Evolutionary conservation across 2,797 vertebrate genomes (phyloP), one percentile per base, ranked within the genome.

Genomic region (Falco cherrug): DNA sequence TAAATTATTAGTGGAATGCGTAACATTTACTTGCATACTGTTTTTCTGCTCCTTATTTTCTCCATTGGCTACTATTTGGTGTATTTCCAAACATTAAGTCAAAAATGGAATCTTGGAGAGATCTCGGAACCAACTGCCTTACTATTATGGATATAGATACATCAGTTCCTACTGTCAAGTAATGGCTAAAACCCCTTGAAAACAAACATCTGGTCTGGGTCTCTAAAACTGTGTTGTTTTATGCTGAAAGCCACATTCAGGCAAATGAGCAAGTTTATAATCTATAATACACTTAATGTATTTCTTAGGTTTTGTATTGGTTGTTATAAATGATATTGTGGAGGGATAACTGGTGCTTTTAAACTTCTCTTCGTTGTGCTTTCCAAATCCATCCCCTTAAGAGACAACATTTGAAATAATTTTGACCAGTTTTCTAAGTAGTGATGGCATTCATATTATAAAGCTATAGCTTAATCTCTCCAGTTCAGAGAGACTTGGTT

Each of bases 81-180:
- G 50, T 98, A 98, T 97, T 99, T 99, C 95, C 94, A 98, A 97
- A 53, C 79, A 56, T 98, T 99, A 93, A 81, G 41, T 85, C 87
- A 98, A 84, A 98, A 98, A 91, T 98, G 95, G 95, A 98, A 98
- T 94, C 98, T 99, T 98, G 98, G 98, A 96, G 96, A 98, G 33
- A 94, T 89, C 31, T 99, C 98, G 98, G 89, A 98, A 61, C 97
- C 98, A 96, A 98, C 97, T 50, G 95, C 97, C 83, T 98, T 97
- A 57, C 95, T 98, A 78, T 94, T 98, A 48, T 98, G 98, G 98
- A 90, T 84, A 43, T 28, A 85, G 54, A 25, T 71, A 93, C 92
- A 59, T 83, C 48, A 47, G 51, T 68, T 50, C 47, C 80, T 89
- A 12, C 45, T 81, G 25, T 90, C 43, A 84, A 65, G 48, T 41